Evolutionary conservation across 2,888 invertebrate species (phyloP).

Genomic region (Morpho deidamia): DNA sequence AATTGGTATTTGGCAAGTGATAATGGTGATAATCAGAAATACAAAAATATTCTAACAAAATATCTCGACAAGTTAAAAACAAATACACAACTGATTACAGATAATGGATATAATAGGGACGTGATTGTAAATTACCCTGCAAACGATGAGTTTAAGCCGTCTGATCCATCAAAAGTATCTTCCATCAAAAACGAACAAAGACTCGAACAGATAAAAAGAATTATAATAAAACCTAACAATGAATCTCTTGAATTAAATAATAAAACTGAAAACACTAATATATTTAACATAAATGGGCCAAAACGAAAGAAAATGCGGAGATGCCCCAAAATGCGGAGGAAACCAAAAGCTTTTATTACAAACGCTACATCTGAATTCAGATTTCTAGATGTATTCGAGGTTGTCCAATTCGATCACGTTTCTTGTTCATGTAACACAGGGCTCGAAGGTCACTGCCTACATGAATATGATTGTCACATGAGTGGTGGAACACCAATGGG

Average conservation of each 20-base stretch:
- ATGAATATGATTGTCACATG: conserved; percentile 81
- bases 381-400: conserved; percentile 84
- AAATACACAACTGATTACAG: no score
- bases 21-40: conserved; percentile 14
- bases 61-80: no score
- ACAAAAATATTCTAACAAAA: not conserved
- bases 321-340: conserved; percentile 3
- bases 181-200: not conserved
- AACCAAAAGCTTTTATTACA: conserved; percentile 21
- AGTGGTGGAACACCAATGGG: conserved; percentile 81
- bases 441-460: conserved; percentile 84
- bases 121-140: no score
- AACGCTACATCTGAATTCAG: conserved; percentile 34
- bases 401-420: conserved; percentile 83
- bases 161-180: conserved; percentile 3
- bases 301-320: conserved; percentile 31
- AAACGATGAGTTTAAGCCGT: not conserved
- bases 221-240: not conserved
- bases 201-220: not conserved
- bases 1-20: conserved; percentile 47
- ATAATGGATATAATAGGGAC: no score
- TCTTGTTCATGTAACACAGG: conserved; percentile 76
- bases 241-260: not conserved
- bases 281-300: conserved; percentile 16
- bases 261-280: not conserved